Conservation (phyloP, 2,113 vertebrate species). For the Natator depressus region DNA sequence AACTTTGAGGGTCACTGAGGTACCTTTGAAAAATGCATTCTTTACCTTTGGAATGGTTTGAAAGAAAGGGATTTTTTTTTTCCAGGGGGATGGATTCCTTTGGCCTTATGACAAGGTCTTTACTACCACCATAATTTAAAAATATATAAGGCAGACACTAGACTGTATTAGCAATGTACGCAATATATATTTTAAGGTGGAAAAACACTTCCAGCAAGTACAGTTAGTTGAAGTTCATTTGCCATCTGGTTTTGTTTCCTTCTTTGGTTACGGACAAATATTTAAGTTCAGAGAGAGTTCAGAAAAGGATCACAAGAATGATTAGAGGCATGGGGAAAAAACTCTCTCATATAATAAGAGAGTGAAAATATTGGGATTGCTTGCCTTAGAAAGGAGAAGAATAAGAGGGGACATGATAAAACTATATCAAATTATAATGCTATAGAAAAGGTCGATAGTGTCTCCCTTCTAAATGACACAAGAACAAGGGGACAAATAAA, state of each 20-base stretch:
- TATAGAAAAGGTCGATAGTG: background rate
- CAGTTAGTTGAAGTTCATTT: background rate
- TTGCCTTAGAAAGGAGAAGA: background rate
- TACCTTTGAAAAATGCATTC: background rate
- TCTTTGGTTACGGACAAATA: background rate
- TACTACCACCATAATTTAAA: background rate
- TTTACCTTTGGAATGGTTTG: background rate
- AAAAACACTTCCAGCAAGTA: background rate
- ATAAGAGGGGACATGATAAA: accelerated
- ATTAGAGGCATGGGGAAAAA: background rate
- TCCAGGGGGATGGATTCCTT: background rate
- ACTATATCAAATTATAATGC: background rate
- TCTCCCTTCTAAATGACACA: background rate
- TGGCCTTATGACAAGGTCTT: background rate
- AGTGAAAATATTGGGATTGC: background rate
- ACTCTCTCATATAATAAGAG: background rate
- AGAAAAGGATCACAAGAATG: background rate
- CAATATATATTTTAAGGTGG: background rate
- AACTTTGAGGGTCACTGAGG: background rate
- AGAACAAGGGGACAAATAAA: background rate
- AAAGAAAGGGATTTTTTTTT: background rate
- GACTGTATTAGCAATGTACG: background rate
- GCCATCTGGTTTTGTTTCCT: background rate
- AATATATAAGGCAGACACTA: background rate
- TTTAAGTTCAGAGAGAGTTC: background rate